phyloP scores from a whole-genome alignment of 2,113 vertebrate species.

The Chloroceryle aenea region DNA sequence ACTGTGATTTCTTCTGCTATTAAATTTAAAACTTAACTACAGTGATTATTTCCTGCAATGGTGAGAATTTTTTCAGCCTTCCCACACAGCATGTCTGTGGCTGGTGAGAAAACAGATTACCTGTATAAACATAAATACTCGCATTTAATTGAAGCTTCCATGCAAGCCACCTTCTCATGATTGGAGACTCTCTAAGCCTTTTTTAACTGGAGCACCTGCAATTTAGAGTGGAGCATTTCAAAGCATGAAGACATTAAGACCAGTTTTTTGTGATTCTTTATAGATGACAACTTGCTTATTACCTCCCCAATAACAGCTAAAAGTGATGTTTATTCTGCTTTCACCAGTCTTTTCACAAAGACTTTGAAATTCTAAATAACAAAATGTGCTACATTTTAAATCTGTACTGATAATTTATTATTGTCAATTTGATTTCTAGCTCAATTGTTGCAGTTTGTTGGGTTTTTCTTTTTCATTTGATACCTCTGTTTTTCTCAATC shows the following conservation, averaged over 20 bases:
- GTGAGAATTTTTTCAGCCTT: conserved; percentile 20
- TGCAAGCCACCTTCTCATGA: not conserved
- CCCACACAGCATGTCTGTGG: not conserved
- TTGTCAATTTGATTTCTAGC: not conserved
- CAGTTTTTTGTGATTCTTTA: not conserved
- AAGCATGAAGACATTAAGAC: conserved; percentile 5
- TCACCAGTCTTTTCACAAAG: not conserved
- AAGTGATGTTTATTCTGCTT: not conserved
- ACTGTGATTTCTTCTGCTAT: not conserved
- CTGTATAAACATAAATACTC: conserved; percentile 6
- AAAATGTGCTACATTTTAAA: not conserved
- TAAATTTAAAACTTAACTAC: not conserved
- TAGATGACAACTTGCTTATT: not conserved
- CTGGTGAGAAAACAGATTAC: conserved; percentile 34
- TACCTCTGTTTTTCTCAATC: not conserved
- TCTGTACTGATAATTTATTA: not conserved
- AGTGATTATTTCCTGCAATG: not conserved
- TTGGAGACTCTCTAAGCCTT: not conserved
- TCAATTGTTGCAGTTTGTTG: not conserved
- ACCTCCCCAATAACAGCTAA: not conserved
- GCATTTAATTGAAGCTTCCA: not conserved
- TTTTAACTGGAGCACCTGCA: not conserved
- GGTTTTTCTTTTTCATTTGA: not conserved
- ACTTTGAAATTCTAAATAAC: not conserved
- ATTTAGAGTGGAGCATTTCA: not conserved